phyloP scores from a whole-genome alignment of 2,888 invertebrate species.

The Melinaea menophilus region DNA sequence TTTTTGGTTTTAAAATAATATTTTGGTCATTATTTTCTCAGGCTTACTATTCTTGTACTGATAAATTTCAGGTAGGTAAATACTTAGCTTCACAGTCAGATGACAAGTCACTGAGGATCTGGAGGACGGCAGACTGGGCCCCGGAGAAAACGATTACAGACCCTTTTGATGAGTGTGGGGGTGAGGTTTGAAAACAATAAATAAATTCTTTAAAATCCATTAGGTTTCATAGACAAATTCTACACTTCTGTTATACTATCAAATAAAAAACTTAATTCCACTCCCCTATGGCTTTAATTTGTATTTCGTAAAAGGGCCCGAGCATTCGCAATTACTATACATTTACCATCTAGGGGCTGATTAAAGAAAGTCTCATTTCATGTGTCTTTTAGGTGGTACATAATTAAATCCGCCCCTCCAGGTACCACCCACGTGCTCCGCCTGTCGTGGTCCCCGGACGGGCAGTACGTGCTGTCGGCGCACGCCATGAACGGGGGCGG shows the following conservation, averaged over 20 bases:
- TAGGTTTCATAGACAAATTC: no score
- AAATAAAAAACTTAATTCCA: no score
- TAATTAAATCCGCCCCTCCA: conserved; percentile 9
- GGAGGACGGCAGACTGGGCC: conserved; percentile 97
- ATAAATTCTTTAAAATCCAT: no score
- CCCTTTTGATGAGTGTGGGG: conserved; percentile 92
- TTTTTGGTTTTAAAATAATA: no score
- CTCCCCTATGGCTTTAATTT: no score
- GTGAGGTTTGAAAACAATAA: conserved; percentile 40
- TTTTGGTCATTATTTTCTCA: no score
- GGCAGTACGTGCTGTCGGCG: conserved; percentile 96
- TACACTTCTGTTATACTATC: no score
- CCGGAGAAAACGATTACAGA: conserved; percentile 91
- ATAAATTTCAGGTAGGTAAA: conserved; percentile 83
- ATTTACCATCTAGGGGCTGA: no score
- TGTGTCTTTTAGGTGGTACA: no score
- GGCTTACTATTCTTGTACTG: conserved; percentile 1
- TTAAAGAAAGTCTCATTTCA: no score
- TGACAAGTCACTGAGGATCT: conserved; percentile 94
- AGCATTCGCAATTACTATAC: no score
- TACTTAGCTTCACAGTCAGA: conserved; percentile 98
- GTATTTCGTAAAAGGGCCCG: no score
- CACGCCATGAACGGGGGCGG: conserved; percentile 99
- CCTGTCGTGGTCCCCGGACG: conserved; percentile 98
- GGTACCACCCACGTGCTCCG: conserved; percentile 95